Conservation (phyloP, 2,888 invertebrate genomes). For the Marasmarcha lunaedactyla region DNA sequence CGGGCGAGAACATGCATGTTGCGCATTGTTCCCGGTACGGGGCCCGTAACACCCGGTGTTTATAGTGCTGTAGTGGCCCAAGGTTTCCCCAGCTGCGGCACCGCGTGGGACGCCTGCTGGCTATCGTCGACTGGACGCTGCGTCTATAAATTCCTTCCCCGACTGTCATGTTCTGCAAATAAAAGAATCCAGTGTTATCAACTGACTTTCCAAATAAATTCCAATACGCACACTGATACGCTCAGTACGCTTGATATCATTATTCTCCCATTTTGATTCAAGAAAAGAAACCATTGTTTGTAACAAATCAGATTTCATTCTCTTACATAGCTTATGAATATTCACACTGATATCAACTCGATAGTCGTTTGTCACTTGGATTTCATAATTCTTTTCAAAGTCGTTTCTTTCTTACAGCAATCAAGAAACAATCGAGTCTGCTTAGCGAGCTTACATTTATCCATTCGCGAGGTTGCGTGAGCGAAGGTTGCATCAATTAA, state of each 20-base stretch:
- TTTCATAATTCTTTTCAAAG: constrained; percentile 33
- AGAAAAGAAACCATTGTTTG: constrained; percentile 14
- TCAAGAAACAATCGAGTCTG: constrained; percentile 58
- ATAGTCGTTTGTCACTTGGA: constrained; percentile 26
- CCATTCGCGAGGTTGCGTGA: constrained; percentile 38
- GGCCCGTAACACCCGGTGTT: constrained; percentile 52
- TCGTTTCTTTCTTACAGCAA: constrained; percentile 47
- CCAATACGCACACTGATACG: constrained; percentile 47
- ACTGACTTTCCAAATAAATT: constrained; percentile 60
- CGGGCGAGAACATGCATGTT: constrained; percentile 36
- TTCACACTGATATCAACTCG: constrained; percentile 17
- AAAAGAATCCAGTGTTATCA: constrained; percentile 59
- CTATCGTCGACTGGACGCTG: constrained; percentile 58
- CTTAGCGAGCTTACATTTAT: constrained; percentile 62
- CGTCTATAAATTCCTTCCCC: constrained; percentile 66
- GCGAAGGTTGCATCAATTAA: constrained; percentile 50
- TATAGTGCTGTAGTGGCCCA: constrained; percentile 60
- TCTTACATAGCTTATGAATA: constrained; percentile 13
- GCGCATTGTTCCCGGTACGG: constrained; percentile 55
- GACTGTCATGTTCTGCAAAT: constrained; percentile 52
- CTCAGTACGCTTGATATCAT: constrained; percentile 47
- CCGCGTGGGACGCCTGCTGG: constrained; percentile 62
- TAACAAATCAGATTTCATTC: not conserved
- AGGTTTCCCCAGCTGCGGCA: constrained; percentile 27
- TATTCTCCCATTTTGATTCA: constrained; percentile 26